A percentile compares a stretch with the other conserved stretches of the same genome.
Conservation (phyloP, 2,888 invertebrate genomes). For the Drosophila tripunctata region DNA sequence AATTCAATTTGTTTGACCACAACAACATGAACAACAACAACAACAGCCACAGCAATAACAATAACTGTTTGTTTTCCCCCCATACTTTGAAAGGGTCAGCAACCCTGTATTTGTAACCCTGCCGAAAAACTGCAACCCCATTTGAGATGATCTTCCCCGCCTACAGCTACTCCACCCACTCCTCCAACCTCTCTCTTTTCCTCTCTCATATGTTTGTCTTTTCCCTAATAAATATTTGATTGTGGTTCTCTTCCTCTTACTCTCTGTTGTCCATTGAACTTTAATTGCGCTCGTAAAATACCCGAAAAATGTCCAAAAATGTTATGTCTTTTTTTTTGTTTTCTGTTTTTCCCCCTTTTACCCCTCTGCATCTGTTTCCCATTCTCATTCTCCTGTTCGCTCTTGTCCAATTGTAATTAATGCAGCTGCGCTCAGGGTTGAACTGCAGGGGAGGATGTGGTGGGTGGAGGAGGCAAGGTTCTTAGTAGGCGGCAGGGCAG, state of each 20-base stretch:
- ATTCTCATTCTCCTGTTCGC: conserved; percentile 23
- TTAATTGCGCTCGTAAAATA: conserved; percentile 64
- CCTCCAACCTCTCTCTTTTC: too few species aligned
- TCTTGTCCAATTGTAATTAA: conserved; percentile 11
- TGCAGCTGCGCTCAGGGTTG: conserved; percentile 47
- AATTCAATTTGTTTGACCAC: conserved; percentile 41
- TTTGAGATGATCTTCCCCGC: neutral
- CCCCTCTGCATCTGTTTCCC: conserved; percentile 21
- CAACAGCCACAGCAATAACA: neutral
- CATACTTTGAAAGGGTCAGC: conserved; percentile 19
- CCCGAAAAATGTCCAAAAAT: conserved; percentile 19
- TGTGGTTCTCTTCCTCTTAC: conserved; percentile 12
- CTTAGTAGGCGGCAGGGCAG: too few species aligned
- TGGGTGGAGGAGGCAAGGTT: neutral
- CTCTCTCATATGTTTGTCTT: conserved; percentile 10
- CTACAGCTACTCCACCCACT: neutral
- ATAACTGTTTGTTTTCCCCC: neutral
- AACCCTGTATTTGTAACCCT: conserved; percentile 18
- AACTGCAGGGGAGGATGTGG: neutral
- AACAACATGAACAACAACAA: too few species aligned
- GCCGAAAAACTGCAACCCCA: conserved; percentile 16
- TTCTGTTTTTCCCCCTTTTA: neutral
- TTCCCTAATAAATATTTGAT: conserved; percentile 49
- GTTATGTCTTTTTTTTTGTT: conserved; percentile 11
- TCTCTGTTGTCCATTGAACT: conserved; percentile 55